Percentiles rank a stretch among this genome's conserved stretches.
These are phyloP conservation scores for Zaprionus bogoriensis DNA, from an alignment of 2,888 invertebrate species.

Conservation along the genomic window DNA sequence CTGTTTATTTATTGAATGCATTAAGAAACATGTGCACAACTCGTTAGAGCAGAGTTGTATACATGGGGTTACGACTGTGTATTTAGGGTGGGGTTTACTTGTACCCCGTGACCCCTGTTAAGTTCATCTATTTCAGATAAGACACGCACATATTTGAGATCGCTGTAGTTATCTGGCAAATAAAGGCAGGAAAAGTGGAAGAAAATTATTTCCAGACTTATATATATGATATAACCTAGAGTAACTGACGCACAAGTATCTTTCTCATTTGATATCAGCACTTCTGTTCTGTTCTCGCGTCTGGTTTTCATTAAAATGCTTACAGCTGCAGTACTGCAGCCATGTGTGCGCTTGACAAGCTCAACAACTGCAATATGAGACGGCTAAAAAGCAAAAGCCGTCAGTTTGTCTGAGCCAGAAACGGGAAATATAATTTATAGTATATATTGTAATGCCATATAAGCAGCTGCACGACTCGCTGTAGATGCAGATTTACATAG, in stretches of 20 bases:
- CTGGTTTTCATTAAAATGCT: constrained; percentile 35
- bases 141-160: not conserved
- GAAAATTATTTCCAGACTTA: too few species aligned
- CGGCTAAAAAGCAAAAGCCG: constrained; percentile 24
- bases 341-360: constrained; percentile 14
- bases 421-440: constrained; percentile 1
- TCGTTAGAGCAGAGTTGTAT: not conserved
- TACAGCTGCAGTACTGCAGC: constrained; percentile 17
- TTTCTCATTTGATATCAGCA: not conserved
- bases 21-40: constrained; percentile 7
- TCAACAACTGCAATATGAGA: constrained; percentile 25
- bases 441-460: not conserved
- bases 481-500: not conserved
- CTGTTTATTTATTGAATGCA: constrained; percentile 33
- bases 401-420: constrained; percentile 16
- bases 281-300: not conserved
- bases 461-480: constrained; percentile 12
- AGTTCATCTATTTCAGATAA: not conserved
- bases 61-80: not conserved
- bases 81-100: not conserved
- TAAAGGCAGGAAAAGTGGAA: not conserved
- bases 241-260: too few species aligned
- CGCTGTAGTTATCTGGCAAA: not conserved
- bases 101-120: not conserved
- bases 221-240: too few species aligned